phyloP scores from a whole-genome alignment of 1,140 invertebrate genomes.

The Riptortus pedestris region DNA sequence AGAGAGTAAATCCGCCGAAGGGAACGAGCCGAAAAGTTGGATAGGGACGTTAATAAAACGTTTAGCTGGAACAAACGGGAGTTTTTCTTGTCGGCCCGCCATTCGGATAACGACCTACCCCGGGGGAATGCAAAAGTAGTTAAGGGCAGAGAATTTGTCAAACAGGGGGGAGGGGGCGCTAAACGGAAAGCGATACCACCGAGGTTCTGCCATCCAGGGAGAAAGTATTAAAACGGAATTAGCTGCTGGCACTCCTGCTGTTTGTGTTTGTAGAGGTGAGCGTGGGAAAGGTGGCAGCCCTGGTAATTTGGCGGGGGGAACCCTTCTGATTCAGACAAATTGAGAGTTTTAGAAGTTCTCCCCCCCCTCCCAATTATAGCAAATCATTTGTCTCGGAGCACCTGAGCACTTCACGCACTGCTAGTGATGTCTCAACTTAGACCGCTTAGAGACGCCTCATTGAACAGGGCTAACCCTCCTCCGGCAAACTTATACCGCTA shows the following conservation, averaged over 20 bases:
- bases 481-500: no score
- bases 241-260: not conserved
- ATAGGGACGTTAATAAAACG: constrained; percentile 9
- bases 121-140: constrained; percentile 11
- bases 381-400: constrained; percentile 14
- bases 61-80: not conserved
- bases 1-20: not conserved
- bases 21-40: constrained; percentile 1
- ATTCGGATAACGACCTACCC: constrained; percentile 1
- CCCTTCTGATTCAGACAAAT: constrained; percentile 6
- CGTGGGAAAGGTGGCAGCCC: not conserved
- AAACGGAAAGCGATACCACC: constrained; percentile 6
- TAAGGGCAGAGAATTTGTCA: not conserved
- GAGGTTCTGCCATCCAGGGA: not conserved
- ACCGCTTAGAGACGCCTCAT: not conserved
- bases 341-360: constrained; percentile 9
- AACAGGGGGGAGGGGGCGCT: not conserved
- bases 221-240: constrained; percentile 1
- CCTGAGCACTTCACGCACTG: not conserved
- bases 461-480: no score
- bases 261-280: not conserved
- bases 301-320: not conserved
- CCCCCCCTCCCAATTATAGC: constrained; percentile 12
- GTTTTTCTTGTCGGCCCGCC: not conserved
- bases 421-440: constrained; percentile 12